These are phyloP conservation scores for Fregata magnificens DNA, from an alignment of 2,113 vertebrate species.

Conservation along the genomic window DNA sequence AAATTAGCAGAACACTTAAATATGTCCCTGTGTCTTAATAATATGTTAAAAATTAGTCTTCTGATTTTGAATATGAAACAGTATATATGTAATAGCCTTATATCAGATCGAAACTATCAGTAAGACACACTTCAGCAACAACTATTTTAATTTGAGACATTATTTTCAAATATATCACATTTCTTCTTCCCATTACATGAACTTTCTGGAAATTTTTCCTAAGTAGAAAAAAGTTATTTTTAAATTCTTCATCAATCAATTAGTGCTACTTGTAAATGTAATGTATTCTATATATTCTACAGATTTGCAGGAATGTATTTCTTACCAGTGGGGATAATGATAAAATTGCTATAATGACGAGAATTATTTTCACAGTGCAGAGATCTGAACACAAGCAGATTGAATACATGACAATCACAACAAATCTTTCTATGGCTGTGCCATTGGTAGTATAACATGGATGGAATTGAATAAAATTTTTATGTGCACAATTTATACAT, in stretches of 20 bases:
- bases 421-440: constrained; percentile 42
- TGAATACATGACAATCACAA: constrained; percentile 64
- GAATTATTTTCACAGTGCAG: constrained; percentile 69
- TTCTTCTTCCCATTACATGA: neutral
- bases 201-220: neutral
- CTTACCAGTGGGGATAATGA: constrained; percentile 63
- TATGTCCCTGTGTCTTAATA: neutral
- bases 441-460: constrained; percentile 18
- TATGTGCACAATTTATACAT: neutral
- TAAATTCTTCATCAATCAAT: constrained; percentile 53
- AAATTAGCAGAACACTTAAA: neutral
- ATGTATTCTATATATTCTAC: constrained; percentile 54
- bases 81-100: neutral
- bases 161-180: neutral
- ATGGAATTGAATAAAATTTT: neutral
- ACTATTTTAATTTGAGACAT: neutral
- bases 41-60: neutral
- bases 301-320: constrained; percentile 62
- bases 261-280: constrained; percentile 52
- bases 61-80: neutral
- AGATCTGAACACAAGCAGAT: constrained; percentile 68
- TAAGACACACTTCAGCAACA: neutral
- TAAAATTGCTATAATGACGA: constrained; percentile 63
- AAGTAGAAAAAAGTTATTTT: neutral
- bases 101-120: neutral